Percentiles rank a stretch among this genome's conserved stretches.
Conservation (phyloP, 2,113 vertebrate species). For the Limnothrissa miodon region DNA sequence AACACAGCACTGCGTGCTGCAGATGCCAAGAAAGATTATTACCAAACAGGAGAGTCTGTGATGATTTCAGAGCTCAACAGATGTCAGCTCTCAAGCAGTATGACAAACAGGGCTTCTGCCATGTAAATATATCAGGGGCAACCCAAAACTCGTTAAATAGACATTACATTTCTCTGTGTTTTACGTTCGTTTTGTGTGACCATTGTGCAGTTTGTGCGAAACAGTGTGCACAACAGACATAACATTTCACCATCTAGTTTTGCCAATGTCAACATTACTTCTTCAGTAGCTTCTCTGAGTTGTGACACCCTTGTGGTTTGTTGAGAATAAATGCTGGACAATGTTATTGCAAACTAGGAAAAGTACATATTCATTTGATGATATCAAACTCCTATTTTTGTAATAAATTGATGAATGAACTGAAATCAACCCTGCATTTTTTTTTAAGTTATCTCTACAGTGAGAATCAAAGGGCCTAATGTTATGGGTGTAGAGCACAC, state of each 20-base stretch:
- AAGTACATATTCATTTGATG: not conserved
- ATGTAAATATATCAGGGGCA: constrained; percentile 47
- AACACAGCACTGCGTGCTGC: constrained; percentile 41
- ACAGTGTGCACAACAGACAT: not conserved
- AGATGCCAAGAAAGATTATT: constrained; percentile 58
- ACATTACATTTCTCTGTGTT: constrained; percentile 15
- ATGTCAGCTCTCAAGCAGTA: constrained; percentile 51
- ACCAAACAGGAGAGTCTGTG: constrained; percentile 49
- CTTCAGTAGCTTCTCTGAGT: constrained; percentile 12
- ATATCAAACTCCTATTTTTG: not conserved
- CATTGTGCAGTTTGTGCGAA: not conserved
- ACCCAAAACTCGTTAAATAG: constrained; percentile 33
- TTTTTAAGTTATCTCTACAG: not conserved
- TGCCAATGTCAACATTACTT: constrained; percentile 9
- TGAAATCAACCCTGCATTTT: too few species aligned
- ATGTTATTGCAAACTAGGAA: not conserved
- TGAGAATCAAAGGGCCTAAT: not conserved
- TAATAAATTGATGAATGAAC: too few species aligned
- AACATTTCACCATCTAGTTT: not conserved
- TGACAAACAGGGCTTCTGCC: constrained; percentile 46
- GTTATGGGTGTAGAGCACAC: not conserved
- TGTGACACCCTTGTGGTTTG: not conserved
- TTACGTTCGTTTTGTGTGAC: not conserved
- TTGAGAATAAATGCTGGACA: not conserved
- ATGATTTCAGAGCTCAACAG: constrained; percentile 58